phyloP scores from a whole-genome alignment of 1,140 invertebrate species.

The Drosophila fuyamai region DNA sequence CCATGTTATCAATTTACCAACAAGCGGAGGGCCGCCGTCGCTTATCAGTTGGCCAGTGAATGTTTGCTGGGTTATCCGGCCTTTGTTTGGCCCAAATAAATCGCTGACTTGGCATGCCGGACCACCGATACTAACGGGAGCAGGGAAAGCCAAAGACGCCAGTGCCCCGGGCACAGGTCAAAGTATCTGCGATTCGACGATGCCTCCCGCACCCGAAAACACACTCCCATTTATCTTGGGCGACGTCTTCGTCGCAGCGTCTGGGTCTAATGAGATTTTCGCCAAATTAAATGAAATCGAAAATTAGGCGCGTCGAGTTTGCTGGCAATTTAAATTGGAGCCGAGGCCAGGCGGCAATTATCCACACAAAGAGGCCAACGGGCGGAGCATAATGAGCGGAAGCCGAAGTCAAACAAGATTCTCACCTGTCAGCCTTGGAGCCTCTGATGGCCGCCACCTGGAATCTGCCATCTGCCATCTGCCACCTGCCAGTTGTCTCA shows the following conservation, averaged over 20 bases:
- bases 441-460: constrained; percentile 20
- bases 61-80: constrained; percentile 55
- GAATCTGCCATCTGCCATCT: constrained; percentile 29
- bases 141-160: constrained; percentile 32
- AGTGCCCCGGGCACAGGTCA: constrained; percentile 37
- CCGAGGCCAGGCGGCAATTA: constrained; percentile 32
- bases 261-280: constrained; percentile 48
- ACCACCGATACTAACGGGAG: constrained; percentile 14
- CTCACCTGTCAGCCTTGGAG: constrained; percentile 44
- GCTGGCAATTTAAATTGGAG: constrained; percentile 54
- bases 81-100: constrained; percentile 51
- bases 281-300: constrained; percentile 57
- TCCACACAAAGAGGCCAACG: constrained; percentile 29
- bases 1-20: constrained; percentile 47
- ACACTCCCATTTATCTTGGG: constrained; percentile 50
- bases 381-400: constrained; percentile 46
- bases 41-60: constrained; percentile 57
- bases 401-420: constrained; percentile 54
- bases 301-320: constrained; percentile 27
- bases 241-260: constrained; percentile 1
- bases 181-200: constrained; percentile 30
- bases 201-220: not conserved
- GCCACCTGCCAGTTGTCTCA: constrained; percentile 43
- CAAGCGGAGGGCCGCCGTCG: not conserved
- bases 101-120: constrained; percentile 55